These are phyloP conservation scores for Tonatia bakeri DNA, from an alignment of 2,113 vertebrate genomes.

Conservation along the genomic window DNA sequence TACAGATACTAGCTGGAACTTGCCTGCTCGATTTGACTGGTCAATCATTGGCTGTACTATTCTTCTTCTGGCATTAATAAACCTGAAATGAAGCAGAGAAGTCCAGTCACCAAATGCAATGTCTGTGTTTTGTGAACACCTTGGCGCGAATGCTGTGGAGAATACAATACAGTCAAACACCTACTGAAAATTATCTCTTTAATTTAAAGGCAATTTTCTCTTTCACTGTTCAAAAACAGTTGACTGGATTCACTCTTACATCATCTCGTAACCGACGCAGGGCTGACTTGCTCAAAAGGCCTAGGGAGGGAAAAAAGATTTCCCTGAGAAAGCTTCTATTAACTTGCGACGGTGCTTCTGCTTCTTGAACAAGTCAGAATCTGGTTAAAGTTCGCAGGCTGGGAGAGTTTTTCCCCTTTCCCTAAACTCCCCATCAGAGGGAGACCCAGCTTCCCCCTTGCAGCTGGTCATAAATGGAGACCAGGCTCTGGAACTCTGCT, in stretches of 20 bases:
- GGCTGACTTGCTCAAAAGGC: constrained; percentile 59
- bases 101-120: constrained; percentile 67
- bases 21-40: constrained; percentile 99
- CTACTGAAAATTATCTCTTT: constrained; percentile 42
- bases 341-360: constrained; percentile 67
- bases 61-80: constrained; percentile 99
- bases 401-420: constrained; percentile 77
- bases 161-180: background rate
- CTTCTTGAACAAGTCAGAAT: constrained; percentile 76
- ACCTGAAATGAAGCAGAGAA: constrained; percentile 90
- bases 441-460: constrained; percentile 87
- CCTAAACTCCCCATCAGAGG: constrained; percentile 77
- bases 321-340: constrained; percentile 56
- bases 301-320: constrained; percentile 32
- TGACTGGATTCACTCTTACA: background rate
- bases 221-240: constrained; percentile 50
- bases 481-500: constrained; percentile 92
- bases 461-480: constrained; percentile 99
- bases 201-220: constrained; percentile 63
- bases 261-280: constrained; percentile 33
- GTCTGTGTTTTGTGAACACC: constrained; percentile 62
- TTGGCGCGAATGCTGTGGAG: constrained; percentile 20
- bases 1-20: constrained; percentile 82
- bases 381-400: constrained; percentile 83
- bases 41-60: constrained; percentile 99